Evolutionary conservation across 2,797 vertebrate genomes (phyloP).

Genomic region (Huso huso): DNA sequence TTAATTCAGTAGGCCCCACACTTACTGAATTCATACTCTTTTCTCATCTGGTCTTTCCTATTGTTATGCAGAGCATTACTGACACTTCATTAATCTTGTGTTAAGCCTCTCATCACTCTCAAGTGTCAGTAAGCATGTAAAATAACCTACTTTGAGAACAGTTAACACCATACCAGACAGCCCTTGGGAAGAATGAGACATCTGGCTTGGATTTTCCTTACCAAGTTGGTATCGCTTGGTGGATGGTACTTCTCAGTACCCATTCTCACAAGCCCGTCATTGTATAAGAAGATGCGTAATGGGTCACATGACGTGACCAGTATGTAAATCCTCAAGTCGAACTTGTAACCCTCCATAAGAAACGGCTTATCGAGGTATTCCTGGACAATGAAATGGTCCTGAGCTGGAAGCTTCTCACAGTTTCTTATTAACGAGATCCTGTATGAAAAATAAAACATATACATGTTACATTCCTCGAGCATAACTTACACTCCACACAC

Average conservation of each 20-base stretch:
- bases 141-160: slow-evolving; percentile 30
- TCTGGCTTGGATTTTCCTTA: slow-evolving; percentile 53
- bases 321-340: slow-evolving; percentile 95
- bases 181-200: slow-evolving; percentile 48
- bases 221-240: slow-evolving; percentile 91
- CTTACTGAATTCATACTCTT: background rate
- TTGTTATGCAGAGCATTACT: slow-evolving; percentile 43
- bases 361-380: slow-evolving; percentile 98
- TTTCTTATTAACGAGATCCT: slow-evolving; percentile 97
- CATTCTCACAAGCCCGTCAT: slow-evolving; percentile 94
- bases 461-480: too few species aligned
- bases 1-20: background rate
- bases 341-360: slow-evolving; percentile 97
- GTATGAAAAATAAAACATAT: slow-evolving; percentile 43
- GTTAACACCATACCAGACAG: slow-evolving; percentile 35
- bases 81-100: slow-evolving; percentile 44
- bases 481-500: too few species aligned
- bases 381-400: slow-evolving; percentile 96
- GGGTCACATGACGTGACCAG: slow-evolving; percentile 95
- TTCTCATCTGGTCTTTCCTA: slow-evolving; percentile 12
- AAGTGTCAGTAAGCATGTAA: slow-evolving; percentile 41
- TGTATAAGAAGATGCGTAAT: slow-evolving; percentile 92
- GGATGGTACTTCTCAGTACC: slow-evolving; percentile 94
- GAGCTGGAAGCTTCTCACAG: slow-evolving; percentile 89
- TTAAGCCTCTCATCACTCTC: slow-evolving; percentile 42